Conservation (phyloP, 2,797 vertebrate genomes). For the Sebastes paucispinis region DNA sequence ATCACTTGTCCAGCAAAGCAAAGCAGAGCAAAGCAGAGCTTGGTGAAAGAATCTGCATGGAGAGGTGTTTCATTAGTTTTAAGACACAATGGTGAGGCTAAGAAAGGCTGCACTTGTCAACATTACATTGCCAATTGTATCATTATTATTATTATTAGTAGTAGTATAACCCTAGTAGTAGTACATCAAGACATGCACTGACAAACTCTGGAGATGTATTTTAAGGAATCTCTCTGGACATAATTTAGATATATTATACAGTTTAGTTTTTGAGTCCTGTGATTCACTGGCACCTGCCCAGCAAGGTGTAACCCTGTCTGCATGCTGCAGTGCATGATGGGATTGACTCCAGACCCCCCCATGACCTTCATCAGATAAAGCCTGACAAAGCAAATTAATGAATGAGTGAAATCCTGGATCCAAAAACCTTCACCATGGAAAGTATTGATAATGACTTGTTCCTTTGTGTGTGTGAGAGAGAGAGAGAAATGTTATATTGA, state of each 20-base stretch:
- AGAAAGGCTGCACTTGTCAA: not conserved
- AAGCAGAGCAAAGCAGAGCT: not conserved
- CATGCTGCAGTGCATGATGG: not conserved
- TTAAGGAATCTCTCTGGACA: not conserved
- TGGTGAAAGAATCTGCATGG: not conserved
- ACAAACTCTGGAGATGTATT: not conserved
- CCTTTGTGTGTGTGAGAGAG: not conserved
- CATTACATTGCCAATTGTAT: not conserved
- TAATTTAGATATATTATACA: not conserved
- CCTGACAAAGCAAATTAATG: not conserved
- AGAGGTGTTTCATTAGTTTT: not conserved
- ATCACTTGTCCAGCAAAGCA: not conserved
- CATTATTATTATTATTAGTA: not conserved
- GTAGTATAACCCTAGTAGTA: not conserved
- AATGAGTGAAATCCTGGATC: not conserved
- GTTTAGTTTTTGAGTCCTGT: not conserved
- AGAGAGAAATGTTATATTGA: not conserved
- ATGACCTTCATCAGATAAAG: not conserved
- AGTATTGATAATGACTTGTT: not conserved
- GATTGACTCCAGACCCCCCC: not conserved
- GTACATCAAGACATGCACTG: not conserved
- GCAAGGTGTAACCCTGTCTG: constrained; percentile 1
- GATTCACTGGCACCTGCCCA: constrained; percentile 9
- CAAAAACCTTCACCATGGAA: not conserved
- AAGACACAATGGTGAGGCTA: not conserved